phyloP scores from a whole-genome alignment of 2,888 invertebrate species.

The Sisyra terminalis region DNA sequence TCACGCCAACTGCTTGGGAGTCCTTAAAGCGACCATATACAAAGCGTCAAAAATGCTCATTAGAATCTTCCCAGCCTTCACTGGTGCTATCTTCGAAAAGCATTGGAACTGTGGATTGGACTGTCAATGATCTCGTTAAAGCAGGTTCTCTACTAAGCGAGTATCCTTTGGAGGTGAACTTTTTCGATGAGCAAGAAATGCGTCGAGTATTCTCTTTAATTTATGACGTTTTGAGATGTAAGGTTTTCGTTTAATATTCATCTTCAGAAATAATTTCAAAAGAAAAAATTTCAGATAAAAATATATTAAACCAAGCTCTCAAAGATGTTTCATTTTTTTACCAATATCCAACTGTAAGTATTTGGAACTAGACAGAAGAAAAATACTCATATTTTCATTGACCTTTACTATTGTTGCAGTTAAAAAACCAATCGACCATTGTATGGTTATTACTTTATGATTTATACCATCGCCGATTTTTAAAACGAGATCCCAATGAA shows the following conservation, averaged over 20 bases:
- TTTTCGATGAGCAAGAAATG: slow-evolving; percentile 55
- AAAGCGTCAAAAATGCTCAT: slow-evolving; percentile 6
- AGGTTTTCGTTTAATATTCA: slow-evolving; percentile 21
- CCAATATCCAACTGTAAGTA: slow-evolving; percentile 34
- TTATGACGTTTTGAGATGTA: slow-evolving; percentile 59
- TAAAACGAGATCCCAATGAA: slow-evolving; percentile 15
- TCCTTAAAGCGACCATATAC: slow-evolving; percentile 8
- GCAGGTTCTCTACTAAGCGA: slow-evolving; percentile 35
- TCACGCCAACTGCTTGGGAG: slow-evolving; percentile 10
- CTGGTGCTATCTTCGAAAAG: slow-evolving; percentile 2
- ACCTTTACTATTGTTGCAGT: no score
- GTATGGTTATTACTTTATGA: slow-evolving; percentile 58
- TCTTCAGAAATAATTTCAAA: neutral
- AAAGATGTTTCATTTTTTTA: slow-evolving; percentile 43
- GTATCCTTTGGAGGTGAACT: slow-evolving; percentile 31
- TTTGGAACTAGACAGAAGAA: slow-evolving; percentile 1
- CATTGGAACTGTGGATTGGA: slow-evolving; percentile 22
- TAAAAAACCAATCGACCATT: slow-evolving; percentile 21
- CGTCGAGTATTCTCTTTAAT: slow-evolving; percentile 53
- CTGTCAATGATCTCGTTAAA: slow-evolving; percentile 32
- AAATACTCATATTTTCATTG: no score
- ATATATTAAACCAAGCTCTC: slow-evolving; percentile 45
- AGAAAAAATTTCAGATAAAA: slow-evolving; percentile 36
- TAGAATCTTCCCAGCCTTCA: slow-evolving; percentile 8
- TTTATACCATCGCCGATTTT: slow-evolving; percentile 43